phyloP scores from a whole-genome alignment of 92 coral and sea anemone genomes.

The Parazoanthus swiftii region DNA sequence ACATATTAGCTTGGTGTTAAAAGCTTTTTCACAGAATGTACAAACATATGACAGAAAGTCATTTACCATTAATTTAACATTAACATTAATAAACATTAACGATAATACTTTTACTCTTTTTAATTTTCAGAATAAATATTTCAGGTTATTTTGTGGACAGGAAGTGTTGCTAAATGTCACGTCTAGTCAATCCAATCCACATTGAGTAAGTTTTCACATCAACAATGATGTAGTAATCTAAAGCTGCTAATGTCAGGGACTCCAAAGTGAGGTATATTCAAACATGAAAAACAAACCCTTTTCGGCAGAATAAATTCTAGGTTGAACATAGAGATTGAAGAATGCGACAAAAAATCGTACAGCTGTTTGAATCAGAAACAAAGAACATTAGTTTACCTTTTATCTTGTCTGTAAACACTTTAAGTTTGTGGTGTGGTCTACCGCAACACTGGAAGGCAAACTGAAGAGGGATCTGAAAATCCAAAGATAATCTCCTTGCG shows the following conservation, averaged over 20 bases:
- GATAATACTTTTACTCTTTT: background rate
- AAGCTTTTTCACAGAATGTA: background rate
- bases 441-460: background rate
- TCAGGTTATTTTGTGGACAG: background rate
- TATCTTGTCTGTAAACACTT: background rate
- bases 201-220: background rate
- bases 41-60: background rate
- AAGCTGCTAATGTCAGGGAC: background rate
- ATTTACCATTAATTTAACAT: no score
- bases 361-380: constrained; percentile 7
- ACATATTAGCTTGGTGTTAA: background rate
- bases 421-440: background rate
- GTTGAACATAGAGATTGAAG: background rate
- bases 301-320: background rate
- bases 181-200: background rate
- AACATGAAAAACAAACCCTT: no score
- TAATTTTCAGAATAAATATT: background rate
- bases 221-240: background rate
- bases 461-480: background rate
- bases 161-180: background rate
- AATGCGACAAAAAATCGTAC: background rate
- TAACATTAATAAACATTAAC: no score
- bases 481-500: background rate
- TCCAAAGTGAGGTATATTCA: no score
- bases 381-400: constrained; percentile 13